Percentiles rank a stretch among this genome's conserved stretches.
These are phyloP conservation scores for Melanotaenia nigrans DNA, from an alignment of 2,797 vertebrate genomes.

Conservation along the genomic window DNA sequence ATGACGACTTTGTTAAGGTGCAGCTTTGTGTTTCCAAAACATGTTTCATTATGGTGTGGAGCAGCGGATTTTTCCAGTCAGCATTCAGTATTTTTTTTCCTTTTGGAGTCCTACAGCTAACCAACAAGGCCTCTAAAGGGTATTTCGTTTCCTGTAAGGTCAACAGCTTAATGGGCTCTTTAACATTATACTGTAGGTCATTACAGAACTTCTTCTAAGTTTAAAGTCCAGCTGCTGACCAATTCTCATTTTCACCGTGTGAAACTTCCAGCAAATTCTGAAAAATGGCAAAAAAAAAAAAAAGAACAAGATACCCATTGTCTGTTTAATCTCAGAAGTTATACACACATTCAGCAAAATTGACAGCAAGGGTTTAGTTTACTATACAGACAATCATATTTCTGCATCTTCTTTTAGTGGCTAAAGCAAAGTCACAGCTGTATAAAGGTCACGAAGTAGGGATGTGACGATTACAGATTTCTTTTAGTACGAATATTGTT, in stretches of 20 bases:
- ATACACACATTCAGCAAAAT: neutral
- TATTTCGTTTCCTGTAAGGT: conserved; percentile 11
- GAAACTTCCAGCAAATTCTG: neutral
- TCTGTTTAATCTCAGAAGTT: neutral
- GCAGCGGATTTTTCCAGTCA: conserved; percentile 57
- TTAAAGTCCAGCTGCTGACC: neutral
- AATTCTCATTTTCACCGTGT: neutral
- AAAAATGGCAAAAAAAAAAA: no score
- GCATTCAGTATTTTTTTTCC: conserved; percentile 22
- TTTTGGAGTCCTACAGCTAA: conserved; percentile 20
- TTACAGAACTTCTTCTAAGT: neutral
- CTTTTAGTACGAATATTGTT: no score
- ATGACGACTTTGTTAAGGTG: conserved; percentile 43
- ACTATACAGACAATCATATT: no score
- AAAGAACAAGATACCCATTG: neutral
- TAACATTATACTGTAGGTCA: neutral
- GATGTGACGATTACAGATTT: no score
- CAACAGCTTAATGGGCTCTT: neutral
- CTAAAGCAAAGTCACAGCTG: neutral
- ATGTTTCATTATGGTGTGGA: conserved; percentile 53
- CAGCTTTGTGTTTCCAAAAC: conserved; percentile 70
- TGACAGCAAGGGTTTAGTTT: neutral
- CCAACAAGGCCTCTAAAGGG: conserved; percentile 10
- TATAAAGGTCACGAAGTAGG: no score
- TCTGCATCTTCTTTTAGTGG: no score